Evolutionary conservation across 2,113 vertebrate species (phyloP), one percentile per base, ranked within the genome.

Genomic region (Smithornis capensis): DNA sequence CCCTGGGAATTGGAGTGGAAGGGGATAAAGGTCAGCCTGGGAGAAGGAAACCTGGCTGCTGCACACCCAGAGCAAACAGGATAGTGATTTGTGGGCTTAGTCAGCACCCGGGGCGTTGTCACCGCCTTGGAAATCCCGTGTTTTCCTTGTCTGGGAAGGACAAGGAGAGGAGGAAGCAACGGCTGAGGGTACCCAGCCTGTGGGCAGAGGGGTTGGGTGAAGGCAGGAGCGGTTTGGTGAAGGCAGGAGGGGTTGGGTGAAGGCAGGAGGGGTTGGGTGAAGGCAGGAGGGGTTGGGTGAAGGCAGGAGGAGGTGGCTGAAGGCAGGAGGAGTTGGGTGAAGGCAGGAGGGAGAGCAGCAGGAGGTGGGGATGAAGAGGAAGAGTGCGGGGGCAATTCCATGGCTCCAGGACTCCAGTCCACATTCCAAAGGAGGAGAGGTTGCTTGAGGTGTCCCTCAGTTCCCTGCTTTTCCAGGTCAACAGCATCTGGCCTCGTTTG

Each of bases 1-100:
- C 35, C 29, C 35, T 5, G 44, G 38, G 40, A 24, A n/a, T 6
- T 70, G 55, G 35, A 29, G 60, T 0, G 0, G 22, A 80, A 23
- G 19, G 68, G 55, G 87, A 44, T 31, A 60, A 95, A 95, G 95
- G 77, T 73, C 77, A 47, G 24, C 6, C 17, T 44, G 9, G 11
- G 15, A 56, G 79, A 19, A 35, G 44, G 62, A 86, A 85, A 16
- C 8, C 0, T 6, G 25, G 71, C 75, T 86, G 90, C 71, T 49
- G 49, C 90, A 91, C 87, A 4, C 87, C 76, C 94, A 91, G 55
- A 80, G 90, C 83, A 95, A 95, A 95, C 84, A 91, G 38, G 12
- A 73, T 0, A 3, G 6, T 35, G 78, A 24, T 4, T 16, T 6
- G 38, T 5, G 42, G 22, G 67, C 76, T 95, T 19, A 94, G 89